Conservation (phyloP, 2,113 vertebrate genomes). For the Nycticryphes semicollaris region DNA sequence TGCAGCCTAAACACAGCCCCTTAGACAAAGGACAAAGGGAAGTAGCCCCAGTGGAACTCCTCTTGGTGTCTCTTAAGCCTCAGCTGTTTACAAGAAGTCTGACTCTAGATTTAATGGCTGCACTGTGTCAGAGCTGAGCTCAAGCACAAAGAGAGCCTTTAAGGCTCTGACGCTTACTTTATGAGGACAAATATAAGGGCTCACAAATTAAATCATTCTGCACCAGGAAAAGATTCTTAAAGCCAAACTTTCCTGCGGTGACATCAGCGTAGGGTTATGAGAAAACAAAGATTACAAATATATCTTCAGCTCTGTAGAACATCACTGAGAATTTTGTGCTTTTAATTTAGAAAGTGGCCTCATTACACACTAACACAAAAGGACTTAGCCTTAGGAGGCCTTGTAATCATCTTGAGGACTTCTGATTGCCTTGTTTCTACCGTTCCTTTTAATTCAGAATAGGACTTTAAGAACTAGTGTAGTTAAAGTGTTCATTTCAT, state of each 20-base stretch:
- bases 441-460: not conserved
- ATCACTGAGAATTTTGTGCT: not conserved
- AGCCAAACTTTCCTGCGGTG: not conserved
- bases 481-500: not conserved
- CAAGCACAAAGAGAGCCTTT: not conserved
- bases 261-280: not conserved
- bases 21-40: not conserved
- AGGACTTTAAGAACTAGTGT: not conserved
- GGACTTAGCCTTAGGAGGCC: not conserved
- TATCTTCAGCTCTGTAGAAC: not conserved
- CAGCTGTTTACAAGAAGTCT: not conserved
- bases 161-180: too few relatives aligned
- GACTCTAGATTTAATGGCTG: too few relatives aligned
- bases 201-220: not conserved
- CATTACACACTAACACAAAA: not conserved
- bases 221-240: not conserved
- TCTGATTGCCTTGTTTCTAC: not conserved
- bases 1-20: not conserved
- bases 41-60: not conserved
- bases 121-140: not conserved
- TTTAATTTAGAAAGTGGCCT: not conserved
- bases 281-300: not conserved
- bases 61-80: not conserved
- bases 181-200: not conserved
- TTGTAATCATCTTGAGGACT: not conserved